phyloP scores from a whole-genome alignment of 1,140 invertebrate species.

The Hestina assimilis region DNA sequence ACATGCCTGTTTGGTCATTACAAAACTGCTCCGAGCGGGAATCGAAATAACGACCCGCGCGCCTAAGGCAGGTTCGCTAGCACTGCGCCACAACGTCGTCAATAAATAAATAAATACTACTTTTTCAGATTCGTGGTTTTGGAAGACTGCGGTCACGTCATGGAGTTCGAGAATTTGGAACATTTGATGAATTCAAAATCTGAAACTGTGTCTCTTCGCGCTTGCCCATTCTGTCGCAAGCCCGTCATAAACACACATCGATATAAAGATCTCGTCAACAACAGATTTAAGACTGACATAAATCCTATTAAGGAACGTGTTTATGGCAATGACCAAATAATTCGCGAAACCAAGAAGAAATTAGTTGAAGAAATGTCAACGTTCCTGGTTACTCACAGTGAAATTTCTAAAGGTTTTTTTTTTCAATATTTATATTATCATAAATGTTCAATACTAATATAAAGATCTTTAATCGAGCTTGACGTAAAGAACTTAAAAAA shows the following conservation, averaged over 20 bases:
- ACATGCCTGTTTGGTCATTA: no score
- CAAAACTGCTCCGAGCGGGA: no score
- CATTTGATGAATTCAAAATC: constrained; percentile 71
- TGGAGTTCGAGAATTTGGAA: constrained; percentile 80
- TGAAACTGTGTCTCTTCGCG: constrained; percentile 77
- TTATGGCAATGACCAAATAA: constrained; percentile 51
- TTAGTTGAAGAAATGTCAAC: constrained; percentile 4
- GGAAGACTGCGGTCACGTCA: constrained; percentile 82
- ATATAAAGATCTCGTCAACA: constrained; percentile 81
- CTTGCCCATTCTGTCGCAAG: constrained; percentile 82
- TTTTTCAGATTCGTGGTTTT: constrained; percentile 80
- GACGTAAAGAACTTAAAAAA: no score
- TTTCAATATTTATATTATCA: no score
- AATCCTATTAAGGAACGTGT: constrained; percentile 78
- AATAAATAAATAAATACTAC: no score
- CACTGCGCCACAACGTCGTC: no score
- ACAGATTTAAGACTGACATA: constrained; percentile 74
- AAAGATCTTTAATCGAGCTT: no score
- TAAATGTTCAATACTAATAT: no score
- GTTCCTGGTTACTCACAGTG: not conserved
- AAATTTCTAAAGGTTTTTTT: constrained; percentile 3
- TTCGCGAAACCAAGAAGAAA: constrained; percentile 20
- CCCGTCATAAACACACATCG: constrained; percentile 80
- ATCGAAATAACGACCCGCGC: no score
- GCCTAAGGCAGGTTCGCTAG: no score